Conservation (phyloP, 2,888 invertebrate genomes). For the Spisula solida region DNA sequence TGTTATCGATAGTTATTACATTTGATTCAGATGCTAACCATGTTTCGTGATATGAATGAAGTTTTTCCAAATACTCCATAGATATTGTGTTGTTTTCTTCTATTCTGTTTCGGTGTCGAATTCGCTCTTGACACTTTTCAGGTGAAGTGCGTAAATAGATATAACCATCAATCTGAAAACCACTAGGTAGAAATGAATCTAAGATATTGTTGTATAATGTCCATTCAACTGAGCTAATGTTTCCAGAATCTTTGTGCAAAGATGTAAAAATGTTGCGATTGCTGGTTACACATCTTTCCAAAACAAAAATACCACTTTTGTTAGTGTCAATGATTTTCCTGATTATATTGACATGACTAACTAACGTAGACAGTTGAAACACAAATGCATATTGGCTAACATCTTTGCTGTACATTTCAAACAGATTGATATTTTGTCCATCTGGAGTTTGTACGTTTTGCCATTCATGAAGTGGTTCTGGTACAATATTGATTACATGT, state of each 20-base stretch:
- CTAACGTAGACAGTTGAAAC: background rate
- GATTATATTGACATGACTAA: background rate
- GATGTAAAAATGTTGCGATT: background rate
- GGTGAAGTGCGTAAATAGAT: too few relatives aligned
- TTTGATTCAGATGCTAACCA: too few relatives aligned
- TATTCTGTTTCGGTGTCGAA: too few relatives aligned
- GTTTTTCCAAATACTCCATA: too few relatives aligned
- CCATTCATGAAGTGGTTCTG: constrained; percentile 1
- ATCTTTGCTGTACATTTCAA: background rate
- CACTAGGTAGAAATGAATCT: background rate
- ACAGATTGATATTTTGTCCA: background rate
- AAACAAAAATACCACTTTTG: background rate
- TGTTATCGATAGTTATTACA: too few relatives aligned
- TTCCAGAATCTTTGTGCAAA: background rate
- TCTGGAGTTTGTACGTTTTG: constrained; percentile 11
- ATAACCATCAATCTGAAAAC: background rate
- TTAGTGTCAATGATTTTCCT: background rate
- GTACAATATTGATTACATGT: too few relatives aligned
- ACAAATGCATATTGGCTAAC: background rate
- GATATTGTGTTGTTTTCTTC: too few relatives aligned
- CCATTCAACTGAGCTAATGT: background rate
- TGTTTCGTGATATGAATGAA: too few relatives aligned
- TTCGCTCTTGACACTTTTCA: too few relatives aligned
- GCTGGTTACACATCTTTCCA: background rate
- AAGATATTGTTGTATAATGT: background rate